Base-by-base conservation (phyloP, 2,797 vertebrate species). In the Jordanella pulchra region DNA sequence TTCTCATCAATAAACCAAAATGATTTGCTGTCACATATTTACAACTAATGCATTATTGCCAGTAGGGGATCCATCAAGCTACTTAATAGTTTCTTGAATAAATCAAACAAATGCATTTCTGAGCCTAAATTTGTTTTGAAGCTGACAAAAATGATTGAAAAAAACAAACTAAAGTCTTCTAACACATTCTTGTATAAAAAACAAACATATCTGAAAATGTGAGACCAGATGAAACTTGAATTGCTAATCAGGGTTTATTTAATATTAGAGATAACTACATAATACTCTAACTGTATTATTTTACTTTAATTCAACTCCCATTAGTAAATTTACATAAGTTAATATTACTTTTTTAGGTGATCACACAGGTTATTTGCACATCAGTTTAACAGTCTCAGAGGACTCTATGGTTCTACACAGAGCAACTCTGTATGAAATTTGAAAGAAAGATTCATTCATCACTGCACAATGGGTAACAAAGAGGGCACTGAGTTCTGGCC, bases 391-490 rank as follows among this genome's bases (percentile, higher is more conserved):
- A 79, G 66, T 76, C 80, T 84, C 72, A 85, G 55, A 86, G 68
- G 69, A 83, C 82, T 78, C 78, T 86, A 78, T 87, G 72, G 82
- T 69, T 86, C 86, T 75, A 77, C 73, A 87, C 83, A 85, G 84
- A 78, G 69, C 80, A 77, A 80, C 68, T 81, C 76, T 84, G 75
- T 87, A 83, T 85, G 79, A 87, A 84, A 87, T 84, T 75, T 77
- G 65, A 56, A 92, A 87, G 78, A 90, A 87, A 72, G 82, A 84
- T 83, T 82, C 80, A 86, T 89, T 86, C 81, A 83, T 87, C 73
- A 71, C 56, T 32, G 78, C 84, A 87, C 84, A 85, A 89, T 87
- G 78, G 70, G 45, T 23, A 82, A 89, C 87, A 90, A 85, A 89
- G 83, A 85, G 65, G 54, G 69, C 67, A 81, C 83, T 83, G 86